Evolutionary conservation across 2,888 invertebrate genomes (phyloP), one percentile per base, ranked within the genome.

Genomic region (Luperina testacea): DNA sequence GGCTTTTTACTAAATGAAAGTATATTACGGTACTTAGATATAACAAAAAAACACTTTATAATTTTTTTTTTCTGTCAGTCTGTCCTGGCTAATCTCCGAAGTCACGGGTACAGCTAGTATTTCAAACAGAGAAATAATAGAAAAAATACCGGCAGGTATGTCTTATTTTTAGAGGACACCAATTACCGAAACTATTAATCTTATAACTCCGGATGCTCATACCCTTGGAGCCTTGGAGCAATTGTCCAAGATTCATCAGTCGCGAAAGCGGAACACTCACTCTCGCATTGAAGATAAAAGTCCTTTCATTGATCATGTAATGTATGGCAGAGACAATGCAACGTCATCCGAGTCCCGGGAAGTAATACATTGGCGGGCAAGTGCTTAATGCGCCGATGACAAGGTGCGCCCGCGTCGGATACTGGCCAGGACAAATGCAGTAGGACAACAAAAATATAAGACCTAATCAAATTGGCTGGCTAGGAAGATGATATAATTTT

Each of bases 291-390:
- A 81, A 64, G 67, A 72, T 67, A 82, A 63, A 57, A 67, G 63
- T 27, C 45, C 15, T 70, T 20, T 59, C 69, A 70, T 61, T 83
- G 61, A 65, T 72, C 51, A 64, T 27, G 61, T 67, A 63, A 80
- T 73, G 64, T 63, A 70, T 65, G 74, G 45, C 82, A 75, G n/a
- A 70, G 76, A 65, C 61, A 70, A 59, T 75, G 59, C 82, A 51
- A 27, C 74, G 72, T 77, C 79, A 81, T 51, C 15, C 15, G 51
- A 82, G 59, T 77, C 83, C 83, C 85, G 83, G 88, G 83, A 78
- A 82, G 88, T 82, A 53, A 77, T 73, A 86, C 70, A 86, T 86
- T 75, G 88, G 70, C 63, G 45, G 45, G 61, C 75, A 77, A 86
- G 77, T 77, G 72, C 68, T 76, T 84, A 76, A 84, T 81, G 71